These are phyloP conservation scores for Sphenopsis melanotis DNA, from an alignment of 2,797 vertebrate genomes.

Conservation along the genomic window DNA sequence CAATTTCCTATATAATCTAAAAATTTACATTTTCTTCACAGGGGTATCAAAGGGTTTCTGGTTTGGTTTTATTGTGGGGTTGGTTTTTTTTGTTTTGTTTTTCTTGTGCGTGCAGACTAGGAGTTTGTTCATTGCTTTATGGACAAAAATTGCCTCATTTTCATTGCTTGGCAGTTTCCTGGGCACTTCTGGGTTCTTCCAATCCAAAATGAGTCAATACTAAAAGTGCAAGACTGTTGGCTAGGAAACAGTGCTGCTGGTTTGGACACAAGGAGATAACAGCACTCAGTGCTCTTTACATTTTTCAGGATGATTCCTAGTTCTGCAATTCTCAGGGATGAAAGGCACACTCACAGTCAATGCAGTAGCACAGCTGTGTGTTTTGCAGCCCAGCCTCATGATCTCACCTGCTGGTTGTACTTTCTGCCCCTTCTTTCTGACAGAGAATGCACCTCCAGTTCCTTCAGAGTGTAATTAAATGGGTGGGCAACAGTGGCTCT, in stretches of 20 bases:
- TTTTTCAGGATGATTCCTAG: not conserved
- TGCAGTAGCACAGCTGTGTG: not conserved
- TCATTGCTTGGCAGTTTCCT: not conserved
- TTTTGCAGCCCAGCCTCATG: not conserved
- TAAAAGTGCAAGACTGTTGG: not conserved
- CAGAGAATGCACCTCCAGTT: constrained; percentile 69
- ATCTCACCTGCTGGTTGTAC: constrained; percentile 75
- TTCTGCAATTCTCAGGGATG: not conserved
- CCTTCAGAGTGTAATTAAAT: constrained; percentile 72
- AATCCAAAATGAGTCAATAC: not conserved
- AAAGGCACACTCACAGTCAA: not conserved
- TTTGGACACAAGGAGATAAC: not conserved
- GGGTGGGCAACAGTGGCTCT: constrained; percentile 74
- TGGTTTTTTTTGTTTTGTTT: not conserved
- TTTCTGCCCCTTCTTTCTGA: constrained; percentile 54
- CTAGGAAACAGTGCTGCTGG: not conserved
- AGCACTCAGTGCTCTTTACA: not conserved
- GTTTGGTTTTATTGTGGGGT: not conserved
- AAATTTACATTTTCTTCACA: not conserved
- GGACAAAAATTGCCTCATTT: not conserved
- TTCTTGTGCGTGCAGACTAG: not conserved
- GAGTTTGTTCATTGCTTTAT: not conserved
- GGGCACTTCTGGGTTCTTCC: not conserved
- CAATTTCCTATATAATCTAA: not conserved
- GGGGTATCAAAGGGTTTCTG: not conserved